These are phyloP conservation scores for Hiodon tergisus DNA, from an alignment of 2,113 vertebrate genomes.

Conservation along the genomic window DNA sequence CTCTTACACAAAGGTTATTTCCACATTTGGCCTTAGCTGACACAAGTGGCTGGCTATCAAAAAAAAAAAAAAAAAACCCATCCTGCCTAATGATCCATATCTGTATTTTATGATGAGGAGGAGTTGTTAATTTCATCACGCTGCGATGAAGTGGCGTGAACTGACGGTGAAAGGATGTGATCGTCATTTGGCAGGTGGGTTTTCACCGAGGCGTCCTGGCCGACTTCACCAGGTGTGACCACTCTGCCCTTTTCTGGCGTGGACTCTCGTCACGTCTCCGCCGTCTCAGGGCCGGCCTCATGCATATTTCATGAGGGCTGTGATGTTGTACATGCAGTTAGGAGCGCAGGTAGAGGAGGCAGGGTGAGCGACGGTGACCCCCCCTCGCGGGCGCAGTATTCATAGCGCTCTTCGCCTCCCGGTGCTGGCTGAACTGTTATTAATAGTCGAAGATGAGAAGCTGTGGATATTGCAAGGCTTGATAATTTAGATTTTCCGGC, in stretches of 20 bases:
- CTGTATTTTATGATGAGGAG: background rate
- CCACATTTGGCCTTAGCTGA: constrained; percentile 8
- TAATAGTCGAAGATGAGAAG: constrained; percentile 60
- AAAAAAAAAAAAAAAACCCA: constrained; percentile 15
- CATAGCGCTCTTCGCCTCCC: background rate
- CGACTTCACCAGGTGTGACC: background rate
- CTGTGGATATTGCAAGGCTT: constrained; percentile 52
- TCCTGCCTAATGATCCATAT: constrained; percentile 13
- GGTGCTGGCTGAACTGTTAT: constrained; percentile 43
- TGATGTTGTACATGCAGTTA: constrained; percentile 13
- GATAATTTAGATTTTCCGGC: constrained; percentile 67
- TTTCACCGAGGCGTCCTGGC: background rate
- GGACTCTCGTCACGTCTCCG: background rate
- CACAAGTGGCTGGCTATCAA: too few species aligned
- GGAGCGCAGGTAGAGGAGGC: background rate
- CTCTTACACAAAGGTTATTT: constrained; percentile 11
- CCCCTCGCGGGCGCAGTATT: constrained; percentile 19
- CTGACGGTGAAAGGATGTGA: background rate
- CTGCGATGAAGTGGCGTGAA: background rate
- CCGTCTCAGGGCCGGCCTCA: background rate
- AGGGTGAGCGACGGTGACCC: constrained; percentile 12
- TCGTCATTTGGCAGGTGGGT: background rate
- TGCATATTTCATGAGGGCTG: constrained; percentile 8
- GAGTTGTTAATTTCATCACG: background rate
- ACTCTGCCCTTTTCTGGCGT: background rate